Evolutionary conservation across 2,888 invertebrate genomes (phyloP), one percentile per base, ranked within the genome.

Genomic region (Troides helena): DNA sequence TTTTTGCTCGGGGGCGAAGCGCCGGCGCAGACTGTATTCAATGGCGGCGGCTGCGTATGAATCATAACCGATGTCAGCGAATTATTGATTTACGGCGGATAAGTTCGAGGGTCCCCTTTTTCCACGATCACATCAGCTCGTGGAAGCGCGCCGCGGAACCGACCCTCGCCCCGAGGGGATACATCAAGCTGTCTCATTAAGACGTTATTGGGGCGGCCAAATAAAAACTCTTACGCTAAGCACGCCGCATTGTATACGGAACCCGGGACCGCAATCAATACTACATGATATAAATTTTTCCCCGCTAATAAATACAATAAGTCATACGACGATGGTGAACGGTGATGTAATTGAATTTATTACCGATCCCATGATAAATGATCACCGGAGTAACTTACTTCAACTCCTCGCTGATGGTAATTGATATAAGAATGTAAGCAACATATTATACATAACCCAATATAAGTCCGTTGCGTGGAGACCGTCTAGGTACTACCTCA

Each of bases 111-210:
- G 78, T 81, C 79, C 79, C 79, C 74, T 72, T 74, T 39, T 39
- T 39, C 39, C 39, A 39, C 39, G 1, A 39, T 39, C 39, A 39
- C 39, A 10, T 67, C 23, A 64, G 67, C 57, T 36, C 53, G 14
- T 43, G 39, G 39, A 60, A 59, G 63, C 62, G 39, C n/a, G 2
- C 30, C 50, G 53, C 46, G 50, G 61, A 53, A 56, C 50, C n/a
- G 39, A 17, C 72, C 69, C 61, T 65, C 60, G 46, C 46, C 56
- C 59, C 67, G 68, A 39, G 68, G 63, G 73, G 62, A 74, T 79
- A 73, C 76, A 77, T 79, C 79, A 80, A 78, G 56, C 74, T 80
- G 81, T 79, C 81, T 81, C 80, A 82, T 82, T 81, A 80, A 77
- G 79, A 76, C 75, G 73, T 78, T 80, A 77, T 74, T 76, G 70